Evolutionary conservation across 92 coral and sea anemone genomes (phyloP), one percentile per base, ranked within the genome.

Genomic region (Porites evermanni): DNA sequence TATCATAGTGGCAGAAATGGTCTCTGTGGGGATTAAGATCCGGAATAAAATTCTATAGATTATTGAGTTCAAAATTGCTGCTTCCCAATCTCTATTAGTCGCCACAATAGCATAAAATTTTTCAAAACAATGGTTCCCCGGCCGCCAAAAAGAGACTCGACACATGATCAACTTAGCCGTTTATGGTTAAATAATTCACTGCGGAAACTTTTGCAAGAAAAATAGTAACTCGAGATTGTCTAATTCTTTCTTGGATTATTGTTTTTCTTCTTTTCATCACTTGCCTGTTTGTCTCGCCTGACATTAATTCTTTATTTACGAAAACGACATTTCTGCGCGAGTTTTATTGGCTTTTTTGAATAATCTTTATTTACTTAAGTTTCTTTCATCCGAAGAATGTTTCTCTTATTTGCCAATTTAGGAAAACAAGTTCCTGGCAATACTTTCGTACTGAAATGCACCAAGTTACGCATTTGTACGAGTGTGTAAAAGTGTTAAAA

Each of bases 361-460:
- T 84, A 84, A 90, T 90, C 86, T 80, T 69, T 90, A 80, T 86
- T 90, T 79, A 90, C 90, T 80, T 74, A 74, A 80, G 90, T 74
- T 67, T 77, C 58, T 90, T 80, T 79, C 83, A 74, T 74, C 90
- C 76, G 20, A 51, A 83, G 79, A 86, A 86, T 81, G 90, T 20
- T 61, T 73, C 73, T 64, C 14, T 38, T 61, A 12, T 58, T 38
- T 82, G 5, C 16, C 58, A 63, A 50, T 60, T 20, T 32, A 81
- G 32, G 19, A 56, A 32, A 32, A 61, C 77, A 20, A 24, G 23
- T 32, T 29, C 0, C 16, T 4, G 26, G 67, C 26, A 70, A 26
- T 14, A 29, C n/a, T 14, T 70, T 12, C 2, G 52, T 14, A 16
- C 67, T 18, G 7, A 10, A n/a, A 16, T 7, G 20, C 18, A 18